phyloP scores from a whole-genome alignment of 2,113 vertebrate species.

The Erythrolamprus reginae region DNA sequence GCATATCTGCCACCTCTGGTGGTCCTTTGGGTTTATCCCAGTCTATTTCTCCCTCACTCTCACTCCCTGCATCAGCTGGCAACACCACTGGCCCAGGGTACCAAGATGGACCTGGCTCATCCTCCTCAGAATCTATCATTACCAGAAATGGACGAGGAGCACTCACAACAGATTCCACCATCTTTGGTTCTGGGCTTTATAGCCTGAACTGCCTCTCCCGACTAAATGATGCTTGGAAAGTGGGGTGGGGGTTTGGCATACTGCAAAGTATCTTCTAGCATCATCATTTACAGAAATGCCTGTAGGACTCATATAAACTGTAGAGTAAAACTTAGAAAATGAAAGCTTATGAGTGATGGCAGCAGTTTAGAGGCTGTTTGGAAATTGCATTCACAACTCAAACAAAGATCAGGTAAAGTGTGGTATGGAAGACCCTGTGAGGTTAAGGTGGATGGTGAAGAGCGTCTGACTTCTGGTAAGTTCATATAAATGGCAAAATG shows the following conservation, averaged over 20 bases:
- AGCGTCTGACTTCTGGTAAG: not conserved
- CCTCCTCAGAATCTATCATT: too few relatives aligned
- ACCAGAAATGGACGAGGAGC: too few relatives aligned
- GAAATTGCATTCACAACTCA: not conserved
- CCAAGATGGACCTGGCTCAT: too few relatives aligned
- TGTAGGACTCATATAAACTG: not conserved
- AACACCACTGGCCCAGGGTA: too few relatives aligned
- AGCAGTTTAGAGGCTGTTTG: not conserved
- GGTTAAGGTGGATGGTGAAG: not conserved
- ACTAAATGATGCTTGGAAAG: not conserved
- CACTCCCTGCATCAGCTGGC: too few relatives aligned
- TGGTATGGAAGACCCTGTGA: not conserved
- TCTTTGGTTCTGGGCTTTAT: not conserved
- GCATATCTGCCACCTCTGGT: too few relatives aligned
- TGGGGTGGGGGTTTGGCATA: not conserved
- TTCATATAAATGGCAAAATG: too few relatives aligned
- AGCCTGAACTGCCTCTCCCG: not conserved
- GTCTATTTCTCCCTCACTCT: too few relatives aligned
- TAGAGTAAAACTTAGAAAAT: not conserved
- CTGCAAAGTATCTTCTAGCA: not conserved
- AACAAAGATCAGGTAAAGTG: not conserved
- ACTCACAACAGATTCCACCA: too few relatives aligned
- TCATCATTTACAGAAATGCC: not conserved
- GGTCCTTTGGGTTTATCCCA: too few relatives aligned
- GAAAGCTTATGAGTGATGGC: not conserved